Evolutionary conservation across 2,888 invertebrate species (phyloP).

Genomic region (Luperina testacea): DNA sequence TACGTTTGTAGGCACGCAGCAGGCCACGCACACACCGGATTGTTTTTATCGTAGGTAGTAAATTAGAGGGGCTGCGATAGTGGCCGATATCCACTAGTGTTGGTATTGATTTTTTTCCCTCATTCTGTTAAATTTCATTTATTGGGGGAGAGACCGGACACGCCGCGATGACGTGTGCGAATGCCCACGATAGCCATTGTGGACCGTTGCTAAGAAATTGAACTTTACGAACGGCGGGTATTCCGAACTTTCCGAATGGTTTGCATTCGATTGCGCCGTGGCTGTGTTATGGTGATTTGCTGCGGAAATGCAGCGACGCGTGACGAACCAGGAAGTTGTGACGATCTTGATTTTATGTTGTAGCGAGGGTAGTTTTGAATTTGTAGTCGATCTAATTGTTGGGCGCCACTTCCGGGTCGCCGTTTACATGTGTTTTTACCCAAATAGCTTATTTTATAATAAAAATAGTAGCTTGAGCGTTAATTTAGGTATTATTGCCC

Average conservation of each 20-base stretch:
- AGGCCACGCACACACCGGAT: conserved; percentile 77
- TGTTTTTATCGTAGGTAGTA: conserved; percentile 88
- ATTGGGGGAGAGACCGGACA: conserved; percentile 87
- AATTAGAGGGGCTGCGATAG: conserved; percentile 87
- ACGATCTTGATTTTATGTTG: conserved; percentile 28
- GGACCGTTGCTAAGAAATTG: conserved; percentile 66
- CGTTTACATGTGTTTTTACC: conserved; percentile 16
- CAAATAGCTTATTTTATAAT: conserved; percentile 1
- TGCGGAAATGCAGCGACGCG: conserved; percentile 52
- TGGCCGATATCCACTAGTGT: conserved; percentile 83
- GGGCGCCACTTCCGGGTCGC: conserved; percentile 41
- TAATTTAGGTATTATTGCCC: background rate
- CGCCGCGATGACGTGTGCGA: conserved; percentile 78
- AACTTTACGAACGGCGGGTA: conserved; percentile 47
- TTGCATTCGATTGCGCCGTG: conserved; percentile 48
- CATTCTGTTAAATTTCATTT: conserved; percentile 90
- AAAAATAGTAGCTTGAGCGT: background rate
- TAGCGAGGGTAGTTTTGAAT: conserved; percentile 60
- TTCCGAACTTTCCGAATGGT: conserved; percentile 42
- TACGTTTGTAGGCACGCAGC: conserved; percentile 62
- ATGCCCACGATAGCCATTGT: conserved; percentile 61
- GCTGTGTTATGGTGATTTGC: conserved; percentile 33
- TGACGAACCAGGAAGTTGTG: conserved; percentile 52
- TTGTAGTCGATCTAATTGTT: conserved; percentile 36
- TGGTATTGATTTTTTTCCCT: conserved; percentile 90